Conservation (phyloP, 2,113 vertebrate species). For the Rhinopomastus cyanomelas region DNA sequence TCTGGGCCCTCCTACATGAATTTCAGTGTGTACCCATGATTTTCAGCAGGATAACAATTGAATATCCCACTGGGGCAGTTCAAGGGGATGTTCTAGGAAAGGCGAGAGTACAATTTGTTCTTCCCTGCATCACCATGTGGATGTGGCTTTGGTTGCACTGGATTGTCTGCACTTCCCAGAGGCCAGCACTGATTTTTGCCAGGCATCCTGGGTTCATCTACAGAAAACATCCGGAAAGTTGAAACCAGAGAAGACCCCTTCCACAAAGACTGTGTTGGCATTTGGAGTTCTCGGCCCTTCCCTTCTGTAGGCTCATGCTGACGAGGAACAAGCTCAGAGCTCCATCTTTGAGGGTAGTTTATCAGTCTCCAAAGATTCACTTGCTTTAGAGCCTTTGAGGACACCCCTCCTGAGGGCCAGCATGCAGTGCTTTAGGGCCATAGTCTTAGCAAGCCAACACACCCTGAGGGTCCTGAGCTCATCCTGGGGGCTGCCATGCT, state of each 20-base stretch:
- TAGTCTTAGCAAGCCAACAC: rapidly evolving
- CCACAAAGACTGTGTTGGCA: neutral
- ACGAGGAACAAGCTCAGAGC: neutral
- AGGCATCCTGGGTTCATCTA: neutral
- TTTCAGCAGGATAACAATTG: neutral
- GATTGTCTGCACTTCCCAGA: neutral
- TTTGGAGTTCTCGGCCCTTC: neutral
- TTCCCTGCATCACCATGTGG: neutral
- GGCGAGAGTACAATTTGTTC: neutral
- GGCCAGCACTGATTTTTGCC: neutral
- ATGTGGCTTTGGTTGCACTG: neutral
- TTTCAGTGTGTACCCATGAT: rapidly evolving
- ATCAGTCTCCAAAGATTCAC: neutral
- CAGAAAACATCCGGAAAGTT: neutral
- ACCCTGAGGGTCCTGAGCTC: neutral
- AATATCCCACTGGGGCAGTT: neutral
- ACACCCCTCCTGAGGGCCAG: neutral
- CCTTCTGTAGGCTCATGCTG: rapidly evolving
- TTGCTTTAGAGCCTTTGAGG: neutral
- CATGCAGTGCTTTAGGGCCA: neutral
- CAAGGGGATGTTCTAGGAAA: neutral
- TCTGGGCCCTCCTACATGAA: neutral
- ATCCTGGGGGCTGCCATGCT: rapidly evolving
- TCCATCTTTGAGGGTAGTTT: neutral
- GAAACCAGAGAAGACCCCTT: neutral